Percentiles rank a stretch among this genome's conserved stretches.
phyloP scores from a whole-genome alignment of 64 coral and sea anemone species.

The Orbicella faveolata region DNA sequence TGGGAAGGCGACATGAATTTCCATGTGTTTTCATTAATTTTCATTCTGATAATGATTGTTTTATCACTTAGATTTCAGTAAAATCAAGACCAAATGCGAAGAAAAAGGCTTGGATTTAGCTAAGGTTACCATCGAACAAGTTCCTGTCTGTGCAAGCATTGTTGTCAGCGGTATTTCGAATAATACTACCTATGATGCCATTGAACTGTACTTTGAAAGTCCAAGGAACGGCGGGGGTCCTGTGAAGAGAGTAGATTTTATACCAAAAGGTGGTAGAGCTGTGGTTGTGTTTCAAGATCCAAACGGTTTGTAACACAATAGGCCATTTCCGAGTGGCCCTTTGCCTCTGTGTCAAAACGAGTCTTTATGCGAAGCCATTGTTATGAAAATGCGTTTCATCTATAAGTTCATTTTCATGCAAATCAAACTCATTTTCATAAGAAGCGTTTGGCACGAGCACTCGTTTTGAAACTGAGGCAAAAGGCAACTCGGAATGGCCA shows the following conservation, averaged over 20 bases:
- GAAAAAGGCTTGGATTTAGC: conserved; percentile 39
- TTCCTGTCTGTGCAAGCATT: conserved; percentile 51
- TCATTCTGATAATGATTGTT: too few species aligned
- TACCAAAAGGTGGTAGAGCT: conserved; percentile 36
- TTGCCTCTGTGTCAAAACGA: too few species aligned
- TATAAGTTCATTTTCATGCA: too few species aligned
- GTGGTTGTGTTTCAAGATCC: conserved; percentile 53
- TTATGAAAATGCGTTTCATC: too few species aligned
- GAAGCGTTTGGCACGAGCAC: too few species aligned
- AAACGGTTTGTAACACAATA: conserved; percentile 14
- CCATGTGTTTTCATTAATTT: too few species aligned
- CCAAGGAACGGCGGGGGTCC: conserved; percentile 49
- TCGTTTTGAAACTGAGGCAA: too few species aligned
- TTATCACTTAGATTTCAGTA: conserved; percentile 35
- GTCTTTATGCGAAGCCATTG: too few species aligned
- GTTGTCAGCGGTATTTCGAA: conserved; percentile 56
- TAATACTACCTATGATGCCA: conserved; percentile 63
- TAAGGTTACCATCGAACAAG: conserved; percentile 18
- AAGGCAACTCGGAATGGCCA: too few species aligned
- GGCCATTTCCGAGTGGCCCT: too few species aligned
- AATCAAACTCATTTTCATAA: too few species aligned
- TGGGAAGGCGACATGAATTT: too few species aligned
- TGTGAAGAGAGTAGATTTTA: conserved; percentile 19
- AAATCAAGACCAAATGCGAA: conserved; percentile 44
- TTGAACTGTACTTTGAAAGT: conserved; percentile 76